These are phyloP conservation scores for Bombus waltoni DNA, from an alignment of 1,140 invertebrate species.

Conservation along the genomic window DNA sequence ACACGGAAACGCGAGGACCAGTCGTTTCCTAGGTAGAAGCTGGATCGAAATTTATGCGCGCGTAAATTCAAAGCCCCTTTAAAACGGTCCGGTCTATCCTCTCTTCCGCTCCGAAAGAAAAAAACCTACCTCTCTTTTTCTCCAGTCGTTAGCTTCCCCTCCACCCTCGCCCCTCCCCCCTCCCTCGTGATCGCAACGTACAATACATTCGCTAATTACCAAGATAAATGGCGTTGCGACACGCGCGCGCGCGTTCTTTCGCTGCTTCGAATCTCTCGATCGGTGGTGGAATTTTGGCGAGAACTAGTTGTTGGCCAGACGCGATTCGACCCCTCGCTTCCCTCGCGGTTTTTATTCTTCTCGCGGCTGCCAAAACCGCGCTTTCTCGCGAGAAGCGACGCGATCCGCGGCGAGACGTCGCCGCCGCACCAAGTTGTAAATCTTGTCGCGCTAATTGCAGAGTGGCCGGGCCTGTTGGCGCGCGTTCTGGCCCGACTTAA, in stretches of 20 bases:
- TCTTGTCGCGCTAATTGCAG: slow-evolving; percentile 52
- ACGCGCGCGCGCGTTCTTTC: not conserved
- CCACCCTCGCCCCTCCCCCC: too few relatives aligned
- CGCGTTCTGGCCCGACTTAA: slow-evolving; percentile 18
- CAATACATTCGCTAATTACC: not conserved
- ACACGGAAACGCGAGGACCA: not conserved
- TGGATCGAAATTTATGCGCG: slow-evolving; percentile 38
- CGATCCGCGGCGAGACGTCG: not conserved
- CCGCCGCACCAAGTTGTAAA: slow-evolving; percentile 41
- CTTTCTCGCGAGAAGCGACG: not conserved
- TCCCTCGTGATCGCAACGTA: not conserved
- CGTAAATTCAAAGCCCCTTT: slow-evolving; percentile 40
- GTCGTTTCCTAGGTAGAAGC: not conserved
- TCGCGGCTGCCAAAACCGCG: not conserved
- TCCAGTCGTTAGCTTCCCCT: not conserved
- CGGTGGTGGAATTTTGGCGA: slow-evolving; percentile 4
- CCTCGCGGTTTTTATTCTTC: not conserved
- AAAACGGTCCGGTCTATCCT: not conserved
- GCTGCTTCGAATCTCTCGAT: not conserved
- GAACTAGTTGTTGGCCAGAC: not conserved
- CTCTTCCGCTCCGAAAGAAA: not conserved
- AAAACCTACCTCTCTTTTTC: not conserved
- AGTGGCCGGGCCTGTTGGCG: slow-evolving; percentile 3
- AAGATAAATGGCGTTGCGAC: not conserved
- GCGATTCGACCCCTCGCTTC: not conserved